Base-by-base conservation (phyloP, 2,888 invertebrate species). In the Melieria picta region DNA sequence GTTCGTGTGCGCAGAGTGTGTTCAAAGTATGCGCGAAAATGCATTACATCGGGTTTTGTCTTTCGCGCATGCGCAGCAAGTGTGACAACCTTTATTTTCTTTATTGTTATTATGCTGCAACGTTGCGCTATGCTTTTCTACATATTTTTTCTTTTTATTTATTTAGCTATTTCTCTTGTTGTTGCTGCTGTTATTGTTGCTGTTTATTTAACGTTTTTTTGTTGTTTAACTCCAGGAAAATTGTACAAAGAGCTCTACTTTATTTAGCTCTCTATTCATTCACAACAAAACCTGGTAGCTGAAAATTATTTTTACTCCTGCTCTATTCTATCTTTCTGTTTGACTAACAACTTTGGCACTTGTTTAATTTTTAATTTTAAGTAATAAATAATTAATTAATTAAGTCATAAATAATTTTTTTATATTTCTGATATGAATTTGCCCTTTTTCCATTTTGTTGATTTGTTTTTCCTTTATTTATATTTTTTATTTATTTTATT, bases 81-180 rank as follows among this genome's bases (percentile, higher is more conserved):
- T 79, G 81, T 79, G 80, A 79, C 81, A 80, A 78, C 78, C 78
- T 80, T 80, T 73, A 69, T 58, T 73, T 42, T 58, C 13, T 10
- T 61, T 68, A n/a, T 66, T 46, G 47, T 67, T 66, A 11, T 71
- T 61, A 52, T 58, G 16, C 7, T 67, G 58, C 55, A 60, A 6
- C 45, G 56, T 62, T 68, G 72, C 72, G 71, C 71, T 69, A 69
- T 73, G 71, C 72, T 71, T 58, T 72, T 72, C 30, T 30, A 7
- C 61, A 9, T n/a, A 13, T 1, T 11, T 61, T 71, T 61, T 43
- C n/a, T 66, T 61, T 50, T 58, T 50, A 61, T 70, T 58, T 10
- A 57, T 66, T 45, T 47, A 66, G 16, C 47, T 30, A 30, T 30
- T 65, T 52, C 30, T 58, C n/a, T 67, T 57, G 55, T 56, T 66